phyloP scores from a whole-genome alignment of 2,113 vertebrate species.

The Podiceps cristatus region DNA sequence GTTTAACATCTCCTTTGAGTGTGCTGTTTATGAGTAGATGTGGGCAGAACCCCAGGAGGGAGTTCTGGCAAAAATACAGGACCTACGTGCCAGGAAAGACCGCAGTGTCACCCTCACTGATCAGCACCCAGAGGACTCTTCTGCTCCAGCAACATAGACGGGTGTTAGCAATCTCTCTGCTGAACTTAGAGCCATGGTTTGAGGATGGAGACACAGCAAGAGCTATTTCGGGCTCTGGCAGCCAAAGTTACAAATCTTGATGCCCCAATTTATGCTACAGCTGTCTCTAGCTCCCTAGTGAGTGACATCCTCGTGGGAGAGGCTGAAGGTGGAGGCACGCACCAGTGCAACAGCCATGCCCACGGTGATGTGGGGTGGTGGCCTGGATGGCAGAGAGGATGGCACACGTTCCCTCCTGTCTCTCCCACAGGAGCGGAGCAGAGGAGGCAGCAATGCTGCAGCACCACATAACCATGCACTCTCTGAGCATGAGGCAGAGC shows the following conservation, averaged over 20 bases:
- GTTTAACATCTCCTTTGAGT: background rate
- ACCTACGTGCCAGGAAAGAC: background rate
- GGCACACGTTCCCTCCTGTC: background rate
- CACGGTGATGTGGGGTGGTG: background rate
- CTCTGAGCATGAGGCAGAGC: background rate
- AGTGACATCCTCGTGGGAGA: background rate
- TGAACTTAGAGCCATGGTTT: background rate
- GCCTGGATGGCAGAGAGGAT: background rate
- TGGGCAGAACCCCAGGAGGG: background rate
- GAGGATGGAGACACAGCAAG: background rate
- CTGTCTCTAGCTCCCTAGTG: background rate
- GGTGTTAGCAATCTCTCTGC: background rate
- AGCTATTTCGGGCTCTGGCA: background rate
- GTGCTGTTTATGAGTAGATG: background rate
- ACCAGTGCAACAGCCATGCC: background rate
- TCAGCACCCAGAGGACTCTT: background rate
- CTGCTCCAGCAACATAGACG: background rate
- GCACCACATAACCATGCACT: background rate
- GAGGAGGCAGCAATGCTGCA: background rate
- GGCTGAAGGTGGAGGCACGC: background rate
- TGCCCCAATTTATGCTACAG: background rate
- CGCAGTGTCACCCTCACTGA: accelerated
- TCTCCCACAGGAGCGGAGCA: background rate
- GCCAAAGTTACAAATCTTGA: background rate
- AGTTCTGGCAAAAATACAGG: background rate